Conservation (phyloP, 2,113 vertebrate genomes). For the Atlantisia rogersi region DNA sequence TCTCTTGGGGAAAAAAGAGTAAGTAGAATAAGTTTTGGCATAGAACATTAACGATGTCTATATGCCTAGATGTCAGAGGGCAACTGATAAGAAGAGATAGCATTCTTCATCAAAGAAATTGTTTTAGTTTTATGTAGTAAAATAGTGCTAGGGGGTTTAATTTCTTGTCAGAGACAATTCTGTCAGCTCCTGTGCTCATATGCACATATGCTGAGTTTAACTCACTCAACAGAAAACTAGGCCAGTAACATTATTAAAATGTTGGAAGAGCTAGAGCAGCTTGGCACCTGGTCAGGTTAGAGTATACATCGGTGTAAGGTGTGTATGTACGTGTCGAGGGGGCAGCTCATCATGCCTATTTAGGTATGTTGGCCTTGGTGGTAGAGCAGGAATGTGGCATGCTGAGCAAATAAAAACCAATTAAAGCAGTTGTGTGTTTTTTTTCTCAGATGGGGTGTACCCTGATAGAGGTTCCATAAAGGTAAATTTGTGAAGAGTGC, state of each 20-base stretch:
- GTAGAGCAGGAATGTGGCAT: neutral
- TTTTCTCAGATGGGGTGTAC: neutral
- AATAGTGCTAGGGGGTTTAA: neutral
- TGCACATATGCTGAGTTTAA: neutral
- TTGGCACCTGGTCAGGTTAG: neutral
- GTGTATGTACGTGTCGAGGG: neutral
- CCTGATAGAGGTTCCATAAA: neutral
- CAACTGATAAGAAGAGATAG: neutral
- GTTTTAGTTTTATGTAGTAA: neutral
- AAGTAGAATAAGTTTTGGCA: neutral
- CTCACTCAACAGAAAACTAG: neutral
- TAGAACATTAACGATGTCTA: neutral
- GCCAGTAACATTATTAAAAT: neutral
- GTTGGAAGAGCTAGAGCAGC: neutral
- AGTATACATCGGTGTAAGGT: neutral
- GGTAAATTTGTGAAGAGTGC: neutral
- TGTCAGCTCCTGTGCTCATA: neutral
- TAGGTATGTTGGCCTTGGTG: neutral
- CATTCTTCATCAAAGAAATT: neutral
- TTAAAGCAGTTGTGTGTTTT: neutral
- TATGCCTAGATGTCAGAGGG: neutral
- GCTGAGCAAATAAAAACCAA: neutral
- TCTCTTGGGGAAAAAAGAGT: neutral
- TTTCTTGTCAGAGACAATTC: neutral
- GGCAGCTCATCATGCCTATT: neutral